Evolutionary conservation across 2,797 vertebrate genomes (phyloP), one percentile per base, ranked within the genome.

Genomic region (Ciconia nigra): DNA sequence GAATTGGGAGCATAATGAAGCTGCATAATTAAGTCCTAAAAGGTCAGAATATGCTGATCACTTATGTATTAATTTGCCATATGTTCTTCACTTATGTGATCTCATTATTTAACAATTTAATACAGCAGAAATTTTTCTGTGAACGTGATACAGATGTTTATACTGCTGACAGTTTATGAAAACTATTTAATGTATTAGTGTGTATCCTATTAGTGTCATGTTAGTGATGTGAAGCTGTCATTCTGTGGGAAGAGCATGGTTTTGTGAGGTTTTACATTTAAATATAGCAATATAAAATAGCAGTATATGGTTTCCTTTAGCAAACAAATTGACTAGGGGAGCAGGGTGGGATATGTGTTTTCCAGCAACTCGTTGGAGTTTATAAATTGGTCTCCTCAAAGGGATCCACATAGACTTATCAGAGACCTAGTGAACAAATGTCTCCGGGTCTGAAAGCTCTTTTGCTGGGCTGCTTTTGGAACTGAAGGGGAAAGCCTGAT

Each of bases 341-440:
- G 18, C 79, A 81, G 61, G 16, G 10, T 74, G 65, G 33, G 78
- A 71, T 57, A n/a, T 66, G 46, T 70, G 26, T 61, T 61, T 88
- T 93, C 52, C 79, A 10, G 57, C 76, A 91, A 7, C 37, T 87
- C 58, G 29, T 52, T 10, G 35, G 61, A 76, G 58, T 69, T 78
- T 57, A 55, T 83, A 31, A 21, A 42, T 77, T 1, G 0, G 5
- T 76, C 51, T 88, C 35, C 55, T 83, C 15, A n/a, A 5, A 25
- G 0, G 0, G 41, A 39, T 73, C 33, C 33, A 18, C 7, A 1
- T 1, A 35, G 42, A 31, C 24, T 73, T 80, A 4, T 3, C 0
- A 0, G 39, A 79, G 70, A 76, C 47, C 10, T 47, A 44, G n/a
- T 17, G 28, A 85, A 33, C 47, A 76, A 79, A 22, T 28, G 7